Evolutionary conservation across 2,888 invertebrate species (phyloP), one percentile per base, ranked within the genome.

Genomic region (Elegia similella): DNA sequence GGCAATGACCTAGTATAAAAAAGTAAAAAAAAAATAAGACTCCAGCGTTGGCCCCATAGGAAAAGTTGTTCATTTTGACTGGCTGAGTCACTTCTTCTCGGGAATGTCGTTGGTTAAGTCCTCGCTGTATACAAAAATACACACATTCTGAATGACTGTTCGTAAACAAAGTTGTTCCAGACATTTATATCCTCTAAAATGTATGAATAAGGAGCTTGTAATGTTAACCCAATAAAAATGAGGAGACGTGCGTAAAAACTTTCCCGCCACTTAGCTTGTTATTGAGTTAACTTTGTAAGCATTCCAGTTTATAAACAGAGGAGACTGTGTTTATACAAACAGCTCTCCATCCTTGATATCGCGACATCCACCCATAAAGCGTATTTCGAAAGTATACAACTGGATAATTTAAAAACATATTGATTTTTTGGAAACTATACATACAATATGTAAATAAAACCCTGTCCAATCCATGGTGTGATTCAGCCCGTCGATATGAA

Each of bases 321-420:
- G 46, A 43, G 42, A 29, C 12, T 43, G 53, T 52, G 15, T 17
- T n/a, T n/a, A n/a, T 29, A 42, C 5, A 43, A 42, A 53, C 43
- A 30, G n/a, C 32, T 3, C 32, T 13, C 6, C 34, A 55, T 46
- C 54, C 42, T 42, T 13, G 23, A 12, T 54, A 52, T 29, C 42
- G 16, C 43, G n/a, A 44, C 29, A 43, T 30, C 53, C 53, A 44
- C 43, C 54, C 54, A 55, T 55, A 34, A 32, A 55, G 44, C 16
- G 15, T 44, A 46, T 34, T 30, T 32, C 7, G 23, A 23, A 23
- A 23, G 23, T 23, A 23, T 23, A 23, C 23, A 23, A 23, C n/a
- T n/a, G 23, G 23, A 2, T 23, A 2, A 23, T 23, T 5, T n/a
- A n/a, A n/a, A n/a, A n/a, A n/a, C n/a, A n/a, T n/a, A n/a, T n/a